Conservation (phyloP, 2,888 invertebrate species). For the Aphodius granarius region DNA sequence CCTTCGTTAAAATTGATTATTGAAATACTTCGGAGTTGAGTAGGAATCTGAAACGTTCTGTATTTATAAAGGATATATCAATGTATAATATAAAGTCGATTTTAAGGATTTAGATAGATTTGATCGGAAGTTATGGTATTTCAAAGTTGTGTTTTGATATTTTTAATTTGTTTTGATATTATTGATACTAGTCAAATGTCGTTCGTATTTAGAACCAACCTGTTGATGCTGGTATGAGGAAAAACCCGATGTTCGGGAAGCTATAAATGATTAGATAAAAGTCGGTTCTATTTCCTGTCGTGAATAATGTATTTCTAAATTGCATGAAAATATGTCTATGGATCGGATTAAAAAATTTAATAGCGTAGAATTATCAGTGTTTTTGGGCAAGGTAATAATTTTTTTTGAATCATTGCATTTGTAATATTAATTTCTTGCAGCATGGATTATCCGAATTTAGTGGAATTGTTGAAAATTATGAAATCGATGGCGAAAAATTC, state of each 20-base stretch:
- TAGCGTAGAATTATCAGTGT: constrained; percentile 13
- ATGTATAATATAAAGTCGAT: too few species aligned
- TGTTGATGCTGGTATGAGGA: background rate
- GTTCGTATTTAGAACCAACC: background rate
- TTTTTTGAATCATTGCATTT: background rate
- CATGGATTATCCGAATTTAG: constrained; percentile 31
- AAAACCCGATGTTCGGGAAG: background rate
- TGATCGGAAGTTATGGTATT: too few species aligned
- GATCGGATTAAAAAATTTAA: background rate
- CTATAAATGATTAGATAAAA: background rate
- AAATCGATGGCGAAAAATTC: constrained; percentile 33
- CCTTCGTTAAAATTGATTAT: too few species aligned
- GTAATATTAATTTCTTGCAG: constrained; percentile 28
- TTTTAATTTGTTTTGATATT: too few species aligned
- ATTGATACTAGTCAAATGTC: too few species aligned
- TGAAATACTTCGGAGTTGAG: too few species aligned
- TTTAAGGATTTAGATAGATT: too few species aligned
- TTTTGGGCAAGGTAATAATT: constrained; percentile 19
- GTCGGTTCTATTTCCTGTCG: background rate
- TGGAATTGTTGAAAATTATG: constrained; percentile 25
- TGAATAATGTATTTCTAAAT: background rate
- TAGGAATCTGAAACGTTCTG: too few species aligned
- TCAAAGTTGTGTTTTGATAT: too few species aligned
- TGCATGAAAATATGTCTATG: background rate
- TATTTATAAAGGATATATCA: too few species aligned